These are phyloP conservation scores for Petrocephalus sullivani DNA, from an alignment of 2,797 vertebrate genomes.

Conservation along the genomic window DNA sequence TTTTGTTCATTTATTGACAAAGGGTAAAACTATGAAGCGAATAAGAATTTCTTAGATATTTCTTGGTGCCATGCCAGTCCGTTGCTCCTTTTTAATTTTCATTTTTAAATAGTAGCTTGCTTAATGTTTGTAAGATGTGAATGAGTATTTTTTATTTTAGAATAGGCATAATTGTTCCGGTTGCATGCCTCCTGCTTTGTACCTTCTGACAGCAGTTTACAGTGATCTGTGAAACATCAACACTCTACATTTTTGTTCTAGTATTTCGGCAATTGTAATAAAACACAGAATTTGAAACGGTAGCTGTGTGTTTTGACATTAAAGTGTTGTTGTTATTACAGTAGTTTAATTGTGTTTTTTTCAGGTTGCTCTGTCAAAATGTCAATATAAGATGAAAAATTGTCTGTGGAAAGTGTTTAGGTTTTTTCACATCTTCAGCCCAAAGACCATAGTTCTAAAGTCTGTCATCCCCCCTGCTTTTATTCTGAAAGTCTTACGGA, in stretches of 20 bases:
- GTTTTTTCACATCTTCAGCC: not conserved
- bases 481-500: not conserved
- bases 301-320: slow-evolving; percentile 15
- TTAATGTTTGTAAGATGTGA: slow-evolving; percentile 9
- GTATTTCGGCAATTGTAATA: slow-evolving; percentile 23
- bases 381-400: not conserved
- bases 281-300: slow-evolving; percentile 24
- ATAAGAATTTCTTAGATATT: not conserved
- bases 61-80: slow-evolving; percentile 2
- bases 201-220: slow-evolving; percentile 2
- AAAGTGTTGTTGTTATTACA: slow-evolving; percentile 12
- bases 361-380: slow-evolving; percentile 5
- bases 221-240: slow-evolving; percentile 11
- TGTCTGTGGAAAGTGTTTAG: not conserved
- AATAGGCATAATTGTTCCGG: slow-evolving; percentile 1
- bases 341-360: not conserved
- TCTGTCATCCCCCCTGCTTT: not conserved
- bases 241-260: slow-evolving; percentile 19
- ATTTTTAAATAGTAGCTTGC: slow-evolving; percentile 5
- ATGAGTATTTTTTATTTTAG: not conserved
- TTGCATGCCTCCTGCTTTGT: slow-evolving; percentile 18
- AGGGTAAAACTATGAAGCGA: slow-evolving; percentile 2
- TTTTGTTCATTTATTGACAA: not conserved
- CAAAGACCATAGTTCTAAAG: not conserved
- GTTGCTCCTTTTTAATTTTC: slow-evolving; percentile 15